Evolutionary conservation across 2,113 vertebrate species (phyloP).

Genomic region (Oncorhynchus gorbuscha): DNA sequence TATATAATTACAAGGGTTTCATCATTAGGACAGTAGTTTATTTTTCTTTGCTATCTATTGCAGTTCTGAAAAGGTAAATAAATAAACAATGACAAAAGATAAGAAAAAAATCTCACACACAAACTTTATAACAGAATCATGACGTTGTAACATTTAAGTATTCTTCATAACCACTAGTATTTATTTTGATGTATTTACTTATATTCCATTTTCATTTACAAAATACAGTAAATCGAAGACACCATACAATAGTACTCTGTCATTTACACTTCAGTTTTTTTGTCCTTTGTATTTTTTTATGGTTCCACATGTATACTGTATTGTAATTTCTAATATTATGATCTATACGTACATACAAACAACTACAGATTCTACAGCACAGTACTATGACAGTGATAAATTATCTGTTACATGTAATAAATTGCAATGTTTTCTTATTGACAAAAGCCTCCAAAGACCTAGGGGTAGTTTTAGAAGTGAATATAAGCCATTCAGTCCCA

Average conservation of each 20-base stretch:
- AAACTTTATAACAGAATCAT: constrained; percentile 66
- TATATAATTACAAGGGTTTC: constrained; percentile 1
- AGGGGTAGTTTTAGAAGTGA: constrained; percentile 52
- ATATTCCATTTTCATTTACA: constrained; percentile 77
- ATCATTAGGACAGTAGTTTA: constrained; percentile 67
- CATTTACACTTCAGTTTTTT: constrained; percentile 61
- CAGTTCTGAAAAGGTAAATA: constrained; percentile 59
- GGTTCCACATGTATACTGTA: constrained; percentile 69
- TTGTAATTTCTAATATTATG: constrained; percentile 41
- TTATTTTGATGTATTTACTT: constrained; percentile 67
- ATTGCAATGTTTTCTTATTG: constrained; percentile 67
- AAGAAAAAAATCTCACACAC: constrained; percentile 61
- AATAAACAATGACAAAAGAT: constrained; percentile 58
- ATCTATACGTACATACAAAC: constrained; percentile 80
- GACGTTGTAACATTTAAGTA: constrained; percentile 71
- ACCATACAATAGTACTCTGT: constrained; percentile 69
- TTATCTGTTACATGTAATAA: constrained; percentile 70
- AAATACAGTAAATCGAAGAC: constrained; percentile 78
- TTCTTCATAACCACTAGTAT: constrained; percentile 64
- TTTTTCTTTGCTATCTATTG: constrained; percentile 68
- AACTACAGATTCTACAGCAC: constrained; percentile 88
- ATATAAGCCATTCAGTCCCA: constrained; percentile 46
- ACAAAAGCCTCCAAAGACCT: constrained; percentile 67
- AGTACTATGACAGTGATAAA: constrained; percentile 77
- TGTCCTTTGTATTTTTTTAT: constrained; percentile 60